Evolutionary conservation across 2,113 vertebrate genomes (phyloP), one percentile per base, ranked within the genome.

Genomic region (Madoqua kirkii): DNA sequence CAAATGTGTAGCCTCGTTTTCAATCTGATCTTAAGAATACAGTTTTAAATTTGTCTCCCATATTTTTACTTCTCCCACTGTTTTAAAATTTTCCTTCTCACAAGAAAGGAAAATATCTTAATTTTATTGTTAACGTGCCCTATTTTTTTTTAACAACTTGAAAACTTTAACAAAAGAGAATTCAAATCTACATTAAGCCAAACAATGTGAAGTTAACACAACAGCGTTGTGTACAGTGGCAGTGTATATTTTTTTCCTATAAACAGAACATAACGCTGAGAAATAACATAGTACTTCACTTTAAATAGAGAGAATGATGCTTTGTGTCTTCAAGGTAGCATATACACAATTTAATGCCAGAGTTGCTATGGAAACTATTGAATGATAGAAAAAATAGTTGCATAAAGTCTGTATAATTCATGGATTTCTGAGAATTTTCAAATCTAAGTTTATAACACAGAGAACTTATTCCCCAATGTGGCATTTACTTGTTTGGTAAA

Each of bases 291-390:
- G 94, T 92, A 92, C 97, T 98, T 97, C 64, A 93, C 93, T 97
- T 95, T 94, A 98, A 98, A 97, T 98, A 98, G 89, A 93, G 88
- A 97, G 94, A 96, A 95, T 79, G 79, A 93, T 19, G 85, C 95
- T 97, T 98, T 98, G 95, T 98, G 89, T 97, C 95, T 98, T 98
- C 98, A 98, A 98, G 98, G 98, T 98, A 98, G 95, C 94, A 95
- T 92, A 84, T 92, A 97, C 74, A 97, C 95, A 97, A 83, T 93
- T 64, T 95, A 97, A 97, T 93, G 93, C 90, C 67, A 55, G 78
- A 93, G 98, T 98, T 98, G 87, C 97, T 86, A 98, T 98, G 98
- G 98, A 90, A 97, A 98, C 97, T 92, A 78, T 88, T 98, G 94
- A 97, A 97, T 85, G 93, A 93, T 96, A 95, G 79, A 89, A 92